Evolutionary conservation across 2,888 invertebrate genomes (phyloP), one percentile per base, ranked within the genome.

Genomic region (Clunio marinus): DNA sequence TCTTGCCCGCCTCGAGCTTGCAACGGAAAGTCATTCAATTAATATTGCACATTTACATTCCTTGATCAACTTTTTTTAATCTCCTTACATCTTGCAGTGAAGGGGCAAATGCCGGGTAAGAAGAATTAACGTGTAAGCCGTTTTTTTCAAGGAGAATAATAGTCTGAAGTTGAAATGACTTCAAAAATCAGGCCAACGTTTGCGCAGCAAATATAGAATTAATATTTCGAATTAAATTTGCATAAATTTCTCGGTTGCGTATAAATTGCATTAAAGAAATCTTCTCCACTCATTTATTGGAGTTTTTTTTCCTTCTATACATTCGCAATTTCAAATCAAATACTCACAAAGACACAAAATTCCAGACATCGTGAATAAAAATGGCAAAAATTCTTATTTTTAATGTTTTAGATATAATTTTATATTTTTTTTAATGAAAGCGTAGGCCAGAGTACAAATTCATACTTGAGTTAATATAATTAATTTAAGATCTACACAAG

Each of bases 31-130:
- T 41, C 41, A 41, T 41, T 41, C 41, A 15, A 41, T 41, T 41
- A 41, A 41, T 41, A 41, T 41, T 41, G 41, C 41, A 41, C 41
- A 41, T 41, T 41, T 15, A 41, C 41, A 41, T 41, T 41, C 41
- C 41, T 41, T 41, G 2, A 15, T n/a, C n/a, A n/a, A n/a, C n/a
- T 15, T 13, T 32, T 32, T 32, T 5, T n/a, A 41, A 41, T 41
- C 41, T 15, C n/a, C 41, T 41, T 10, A 41, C 41, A 3, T 10
- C 41, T n/a, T 5, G 3, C 41, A 13, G 10, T n/a, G n/a, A n/a
- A n/a, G n/a, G n/a, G n/a, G n/a, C n/a, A 5, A 15, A 41, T 15
- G 41, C 41, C 10, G n/a, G 15, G 41, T 10, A 15, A 41, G 10
- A 15, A 41, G 32, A 41, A n/a, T 41, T 13, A 41, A n/a, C n/a